phyloP scores from a whole-genome alignment of 23 tunicate species.

The Halocynthia roretzi region DNA sequence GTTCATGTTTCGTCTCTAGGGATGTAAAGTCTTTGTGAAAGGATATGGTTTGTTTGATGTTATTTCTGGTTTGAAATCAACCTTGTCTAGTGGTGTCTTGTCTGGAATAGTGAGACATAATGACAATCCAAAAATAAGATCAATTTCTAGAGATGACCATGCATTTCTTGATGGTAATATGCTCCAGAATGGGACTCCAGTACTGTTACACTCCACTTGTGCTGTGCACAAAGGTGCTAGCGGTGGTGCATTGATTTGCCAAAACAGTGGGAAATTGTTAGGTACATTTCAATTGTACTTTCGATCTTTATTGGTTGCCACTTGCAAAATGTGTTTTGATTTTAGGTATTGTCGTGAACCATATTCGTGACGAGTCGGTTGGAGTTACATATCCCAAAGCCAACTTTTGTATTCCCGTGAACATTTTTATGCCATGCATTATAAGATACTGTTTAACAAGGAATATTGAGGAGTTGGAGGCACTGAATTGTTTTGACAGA shows the following conservation, averaged over 20 bases:
- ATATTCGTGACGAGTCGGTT: background rate
- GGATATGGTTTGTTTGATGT: conserved; percentile 22
- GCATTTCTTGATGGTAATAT: no score
- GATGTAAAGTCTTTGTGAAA: conserved; percentile 3
- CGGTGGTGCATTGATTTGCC: conserved; percentile 18
- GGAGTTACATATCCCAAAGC: conserved; percentile 16
- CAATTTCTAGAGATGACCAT: no score
- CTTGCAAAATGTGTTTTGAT: background rate
- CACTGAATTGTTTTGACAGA: no score
- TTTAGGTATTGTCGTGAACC: conserved; percentile 20
- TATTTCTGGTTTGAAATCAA: background rate
- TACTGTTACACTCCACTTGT: conserved; percentile 17
- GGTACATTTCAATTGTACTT: background rate
- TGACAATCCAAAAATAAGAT: no score
- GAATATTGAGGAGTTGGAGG: no score
- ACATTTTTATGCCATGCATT: conserved; percentile 9
- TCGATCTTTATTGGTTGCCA: background rate
- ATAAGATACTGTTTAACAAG: no score
- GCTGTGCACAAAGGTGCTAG: conserved; percentile 18
- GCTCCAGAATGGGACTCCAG: background rate
- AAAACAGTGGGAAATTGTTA: background rate
- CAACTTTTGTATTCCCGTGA: conserved; percentile 19
- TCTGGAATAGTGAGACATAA: background rate
- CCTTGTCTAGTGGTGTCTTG: conserved; percentile 1
- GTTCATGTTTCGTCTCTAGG: background rate